Evolutionary conservation across 2,888 invertebrate genomes (phyloP).

Genomic region (Ceratothoa steindachneri): DNA sequence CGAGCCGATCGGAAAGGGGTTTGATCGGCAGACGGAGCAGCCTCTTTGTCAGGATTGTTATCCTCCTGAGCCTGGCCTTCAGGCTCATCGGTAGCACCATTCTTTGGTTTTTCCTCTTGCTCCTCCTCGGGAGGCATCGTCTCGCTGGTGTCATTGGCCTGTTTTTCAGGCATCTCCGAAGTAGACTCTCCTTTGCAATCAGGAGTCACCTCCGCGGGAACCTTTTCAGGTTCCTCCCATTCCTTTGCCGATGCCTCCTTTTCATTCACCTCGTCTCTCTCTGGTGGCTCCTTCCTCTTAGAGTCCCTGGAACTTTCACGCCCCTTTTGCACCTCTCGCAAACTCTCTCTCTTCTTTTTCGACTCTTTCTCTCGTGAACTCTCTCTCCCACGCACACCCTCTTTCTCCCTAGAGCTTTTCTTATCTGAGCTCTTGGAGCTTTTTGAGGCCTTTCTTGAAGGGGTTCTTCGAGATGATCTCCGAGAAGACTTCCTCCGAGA

Average conservation of each 20-base stretch:
- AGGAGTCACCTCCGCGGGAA: neutral
- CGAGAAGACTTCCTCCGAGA: neutral
- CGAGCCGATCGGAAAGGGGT: conserved; percentile 4
- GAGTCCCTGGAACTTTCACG: neutral
- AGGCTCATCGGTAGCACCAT: too few species aligned
- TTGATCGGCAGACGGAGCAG: neutral
- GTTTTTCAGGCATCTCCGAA: neutral
- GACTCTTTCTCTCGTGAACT: neutral
- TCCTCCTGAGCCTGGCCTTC: neutral
- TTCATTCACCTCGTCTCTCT: neutral
- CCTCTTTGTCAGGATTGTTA: neutral
- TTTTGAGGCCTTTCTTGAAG: conserved; percentile 2
- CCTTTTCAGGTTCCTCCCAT: conserved; percentile 1
- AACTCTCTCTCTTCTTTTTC: neutral
- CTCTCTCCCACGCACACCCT: neutral
- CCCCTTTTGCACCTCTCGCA: neutral
- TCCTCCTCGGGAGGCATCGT: neutral
- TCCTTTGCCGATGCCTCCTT: neutral
- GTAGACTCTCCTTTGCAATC: neutral
- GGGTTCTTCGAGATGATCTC: neutral
- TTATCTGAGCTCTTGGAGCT: conserved; percentile 8
- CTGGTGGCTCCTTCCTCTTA: neutral
- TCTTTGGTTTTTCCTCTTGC: conserved; percentile 23
- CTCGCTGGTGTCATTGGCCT: conserved; percentile 2
- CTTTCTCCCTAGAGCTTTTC: conserved; percentile 1